Evolutionary conservation across 1,140 invertebrate genomes (phyloP), one percentile per base, ranked within the genome.

Genomic region (Triops longicaudatus): DNA sequence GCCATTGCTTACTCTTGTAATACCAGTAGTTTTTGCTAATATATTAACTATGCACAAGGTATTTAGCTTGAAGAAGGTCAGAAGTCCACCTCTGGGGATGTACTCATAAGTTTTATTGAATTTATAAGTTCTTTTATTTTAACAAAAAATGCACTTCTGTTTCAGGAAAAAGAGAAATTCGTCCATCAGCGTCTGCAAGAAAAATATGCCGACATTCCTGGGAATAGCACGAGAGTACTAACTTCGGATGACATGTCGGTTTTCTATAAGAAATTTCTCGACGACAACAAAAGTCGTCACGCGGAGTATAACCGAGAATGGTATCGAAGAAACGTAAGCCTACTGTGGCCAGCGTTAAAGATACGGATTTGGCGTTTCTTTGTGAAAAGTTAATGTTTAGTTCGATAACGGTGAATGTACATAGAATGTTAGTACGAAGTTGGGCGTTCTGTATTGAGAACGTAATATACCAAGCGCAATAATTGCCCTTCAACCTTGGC

Each of bases 231-330:
- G 9, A 26, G 37, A 26, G 27, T 44, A 3, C 28, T 75, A 5
- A 31, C 74, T 31, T 75, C 74, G 26, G 74, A 75, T 43, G 74
- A 75, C 26, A 75, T 75, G 74, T 75, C 74, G 14, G 41, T 75
- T n/a, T 75, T 75, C 74, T 75, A 75, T 28, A 75, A 75, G 37
- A 75, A 42, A 44, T 75, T 75, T 75, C 37, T 75, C 14, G 44
- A 75, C n/a, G 74, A 75, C 7, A 75, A 75, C 22, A 43, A 75
- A 22, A 26, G 22, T 17, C 37, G 44, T 0, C 74, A 75, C 22
- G 14, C 41, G 6, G 44, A 31, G 14, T 75, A 75, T 31, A 75
- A 75, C 37, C 37, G 44, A 43, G 28, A 75, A 9, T 75, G 74
- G 74, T 42, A 75, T 26, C 27, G 37, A 31, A 75, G 44, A 43